Evolutionary conservation across 2,888 invertebrate species (phyloP), one percentile per base, ranked within the genome.

Genomic region (Ctena decussata): DNA sequence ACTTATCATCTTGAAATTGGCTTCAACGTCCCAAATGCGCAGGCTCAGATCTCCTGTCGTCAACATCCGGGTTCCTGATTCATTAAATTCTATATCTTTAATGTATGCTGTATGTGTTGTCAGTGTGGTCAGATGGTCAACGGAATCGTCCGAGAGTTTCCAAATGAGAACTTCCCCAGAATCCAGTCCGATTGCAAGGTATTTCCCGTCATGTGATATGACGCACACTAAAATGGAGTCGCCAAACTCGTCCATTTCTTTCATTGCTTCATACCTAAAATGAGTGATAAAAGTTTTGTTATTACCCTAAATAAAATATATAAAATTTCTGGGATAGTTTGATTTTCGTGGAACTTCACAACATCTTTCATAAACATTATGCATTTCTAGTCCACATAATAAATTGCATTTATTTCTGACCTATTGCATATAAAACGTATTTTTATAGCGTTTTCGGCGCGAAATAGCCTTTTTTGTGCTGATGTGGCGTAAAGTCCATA

Each of bases 1-100:
- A 37, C 85, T 80, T 5, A 73, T 46, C 46, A 84, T 57, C 2
- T 21, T 35, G 18, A 88, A 49, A 37, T 71, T 76, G 46, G 75
- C 44, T 21, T 73, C 73, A 24, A 86, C 78, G 69, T 88, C 80
- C 88, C 88, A 88, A 39, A 88, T 49, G 77, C 88, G 88, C 84
- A 88, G 77, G 69, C 80, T 85, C 77, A 80, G 77, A 37, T 77
- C 88, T 15, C 84, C 85, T 37, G 88, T 80, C 35, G 84, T 81
- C 15, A 78, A 77, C 77, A 84, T 80, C 32, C 41, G 82, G n/a
- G 74, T 82, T 35, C 88, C 85, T 74, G 82, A 77, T 27, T 57
- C 49, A 8, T 82, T 82, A 46, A 88, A 88, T 32, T 72, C 79
- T 15, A 88, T 76, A 39, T 86, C 84, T 73, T 79, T 84, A 30